phyloP scores from a whole-genome alignment of 2,113 vertebrate genomes.

The Ancistrus triradiatus region DNA sequence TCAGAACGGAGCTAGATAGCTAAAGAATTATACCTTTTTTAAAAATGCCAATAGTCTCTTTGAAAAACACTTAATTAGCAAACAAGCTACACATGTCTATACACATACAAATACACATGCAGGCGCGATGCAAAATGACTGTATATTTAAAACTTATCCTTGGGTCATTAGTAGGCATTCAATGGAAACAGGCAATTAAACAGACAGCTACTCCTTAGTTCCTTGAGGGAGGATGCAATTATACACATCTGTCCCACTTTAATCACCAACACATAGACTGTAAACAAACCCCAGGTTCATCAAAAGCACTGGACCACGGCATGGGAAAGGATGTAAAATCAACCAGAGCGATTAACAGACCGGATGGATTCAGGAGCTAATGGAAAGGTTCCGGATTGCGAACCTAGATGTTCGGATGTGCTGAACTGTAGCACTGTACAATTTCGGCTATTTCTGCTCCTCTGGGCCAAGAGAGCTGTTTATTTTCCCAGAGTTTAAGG shows the following conservation, averaged over 20 bases:
- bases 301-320: conserved; percentile 9
- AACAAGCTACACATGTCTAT: too few species aligned
- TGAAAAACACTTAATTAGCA: too few species aligned
- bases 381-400: background rate
- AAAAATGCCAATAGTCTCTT: too few species aligned
- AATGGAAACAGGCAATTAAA: conserved; percentile 39
- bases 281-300: conserved; percentile 16
- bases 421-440: background rate
- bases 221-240: conserved; percentile 27
- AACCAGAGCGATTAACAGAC: background rate
- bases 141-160: too few species aligned
- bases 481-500: conserved; percentile 34
- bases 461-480: conserved; percentile 31
- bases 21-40: too few species aligned
- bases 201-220: conserved; percentile 9
- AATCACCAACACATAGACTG: conserved; percentile 16
- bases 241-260: conserved; percentile 37
- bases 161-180: conserved; percentile 37
- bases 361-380: background rate
- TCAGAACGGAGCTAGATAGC: too few species aligned
- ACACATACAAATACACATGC: background rate
- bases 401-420: background rate
- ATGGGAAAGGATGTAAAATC: conserved; percentile 9
- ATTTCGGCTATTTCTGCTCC: background rate
- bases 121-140: too few species aligned